phyloP scores from a whole-genome alignment of 1,140 invertebrate species.

The Drosophila murphyi region DNA sequence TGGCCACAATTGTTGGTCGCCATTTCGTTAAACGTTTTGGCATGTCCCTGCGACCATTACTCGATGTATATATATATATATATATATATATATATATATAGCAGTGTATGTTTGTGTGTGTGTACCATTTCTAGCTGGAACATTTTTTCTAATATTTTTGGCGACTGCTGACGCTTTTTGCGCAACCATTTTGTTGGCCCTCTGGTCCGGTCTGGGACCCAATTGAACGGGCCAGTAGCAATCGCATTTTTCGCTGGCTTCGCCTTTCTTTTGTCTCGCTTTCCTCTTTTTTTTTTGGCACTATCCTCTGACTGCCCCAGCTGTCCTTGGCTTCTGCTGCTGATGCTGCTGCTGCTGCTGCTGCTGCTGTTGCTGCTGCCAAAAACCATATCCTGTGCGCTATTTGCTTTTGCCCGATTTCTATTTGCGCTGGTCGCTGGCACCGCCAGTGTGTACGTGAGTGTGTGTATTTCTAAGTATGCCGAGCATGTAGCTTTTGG shows the following conservation, averaged over 20 bases:
- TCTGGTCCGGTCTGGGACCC: constrained; percentile 25
- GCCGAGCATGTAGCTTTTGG: constrained; percentile 84
- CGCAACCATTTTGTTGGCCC: constrained; percentile 76
- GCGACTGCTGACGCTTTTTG: constrained; percentile 77
- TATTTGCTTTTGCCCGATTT: constrained; percentile 81
- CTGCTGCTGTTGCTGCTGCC: constrained; percentile 56
- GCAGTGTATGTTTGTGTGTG: constrained; percentile 2
- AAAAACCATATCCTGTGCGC: constrained; percentile 80
- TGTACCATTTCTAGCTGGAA: constrained; percentile 36
- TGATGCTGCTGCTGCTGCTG: constrained; percentile 4
- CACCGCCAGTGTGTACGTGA: constrained; percentile 16
- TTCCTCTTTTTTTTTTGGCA: constrained; percentile 67
- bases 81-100: not conserved
- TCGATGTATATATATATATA: constrained; percentile 5
- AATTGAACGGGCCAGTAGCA: constrained; percentile 26
- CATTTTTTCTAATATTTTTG: constrained; percentile 75
- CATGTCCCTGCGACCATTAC: constrained; percentile 66
- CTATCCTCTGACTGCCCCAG: constrained; percentile 49
- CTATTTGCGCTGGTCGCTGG: constrained; percentile 69
- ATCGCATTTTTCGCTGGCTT: constrained; percentile 61
- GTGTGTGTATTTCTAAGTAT: constrained; percentile 81
- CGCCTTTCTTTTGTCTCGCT: constrained; percentile 63
- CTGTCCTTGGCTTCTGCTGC: constrained; percentile 22
- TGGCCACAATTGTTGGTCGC: constrained; percentile 52
- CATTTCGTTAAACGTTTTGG: constrained; percentile 67